Conservation (phyloP, 2,113 vertebrate species). For the Peromyscus polionotus region DNA sequence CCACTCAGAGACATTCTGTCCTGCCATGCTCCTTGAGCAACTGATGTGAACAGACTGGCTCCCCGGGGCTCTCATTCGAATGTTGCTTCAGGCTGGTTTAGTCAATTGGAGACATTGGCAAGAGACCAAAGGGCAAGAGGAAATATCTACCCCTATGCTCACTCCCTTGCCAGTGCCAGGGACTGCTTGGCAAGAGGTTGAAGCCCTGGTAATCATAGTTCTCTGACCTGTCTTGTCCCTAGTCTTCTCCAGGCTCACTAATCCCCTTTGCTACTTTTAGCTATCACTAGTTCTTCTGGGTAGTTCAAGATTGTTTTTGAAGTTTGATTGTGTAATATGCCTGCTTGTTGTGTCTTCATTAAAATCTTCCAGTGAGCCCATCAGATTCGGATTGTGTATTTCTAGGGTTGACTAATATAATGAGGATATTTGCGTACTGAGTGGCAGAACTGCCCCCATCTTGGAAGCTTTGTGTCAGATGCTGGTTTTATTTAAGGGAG, state of each 20-base stretch:
- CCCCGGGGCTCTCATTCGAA: background rate
- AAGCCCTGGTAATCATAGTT: background rate
- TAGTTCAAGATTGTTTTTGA: background rate
- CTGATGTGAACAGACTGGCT: background rate
- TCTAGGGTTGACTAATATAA: background rate
- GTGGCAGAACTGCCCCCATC: background rate
- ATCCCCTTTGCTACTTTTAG: background rate
- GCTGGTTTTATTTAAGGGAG: background rate
- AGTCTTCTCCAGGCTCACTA: fast-evolving
- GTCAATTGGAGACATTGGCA: background rate
- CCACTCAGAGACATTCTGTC: background rate
- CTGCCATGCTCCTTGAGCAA: background rate
- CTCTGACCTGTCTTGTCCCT: no score
- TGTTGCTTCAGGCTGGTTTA: background rate
- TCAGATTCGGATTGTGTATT: background rate
- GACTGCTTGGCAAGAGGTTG: background rate
- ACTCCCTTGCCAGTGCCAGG: background rate
- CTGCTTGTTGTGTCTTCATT: background rate
- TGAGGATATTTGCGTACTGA: background rate
- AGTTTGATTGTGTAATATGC: background rate
- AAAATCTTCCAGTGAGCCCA: background rate
- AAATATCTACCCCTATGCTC: background rate
- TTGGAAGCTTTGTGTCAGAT: background rate
- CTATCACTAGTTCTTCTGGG: background rate
- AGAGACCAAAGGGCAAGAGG: background rate